Conservation (phyloP, 1,140 invertebrate species). For the Idris sp. region DNA sequence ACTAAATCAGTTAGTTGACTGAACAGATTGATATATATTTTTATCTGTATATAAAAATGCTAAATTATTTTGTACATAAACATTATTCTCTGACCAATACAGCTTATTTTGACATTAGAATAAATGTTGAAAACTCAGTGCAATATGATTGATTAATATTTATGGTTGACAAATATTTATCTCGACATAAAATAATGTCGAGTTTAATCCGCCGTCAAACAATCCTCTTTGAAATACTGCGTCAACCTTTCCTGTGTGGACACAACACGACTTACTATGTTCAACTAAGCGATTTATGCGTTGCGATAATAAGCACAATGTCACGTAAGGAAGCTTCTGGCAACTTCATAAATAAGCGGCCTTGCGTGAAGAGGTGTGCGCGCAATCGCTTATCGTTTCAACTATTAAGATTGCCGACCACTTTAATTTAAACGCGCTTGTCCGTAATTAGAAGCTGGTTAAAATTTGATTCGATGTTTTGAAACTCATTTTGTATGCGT, state of each 20-base stretch:
- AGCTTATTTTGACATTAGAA: no score
- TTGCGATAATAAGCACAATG: conserved; percentile 53
- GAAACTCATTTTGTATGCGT: conserved; percentile 47
- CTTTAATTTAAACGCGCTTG: conserved; percentile 43
- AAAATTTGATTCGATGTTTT: conserved; percentile 46
- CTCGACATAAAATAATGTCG: conserved; percentile 16
- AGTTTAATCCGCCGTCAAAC: conserved; percentile 30
- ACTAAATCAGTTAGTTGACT: no score
- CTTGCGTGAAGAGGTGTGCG: conserved; percentile 44
- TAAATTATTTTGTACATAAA: no score
- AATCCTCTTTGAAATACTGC: conserved; percentile 21
- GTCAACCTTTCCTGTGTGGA: conserved; percentile 23
- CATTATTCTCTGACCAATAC: no score
- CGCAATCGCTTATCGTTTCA: conserved; percentile 38
- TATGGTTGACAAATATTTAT: conserved; percentile 28
- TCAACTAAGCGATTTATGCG: conserved; percentile 41
- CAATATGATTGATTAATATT: conserved; percentile 15
- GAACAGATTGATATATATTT: no score
- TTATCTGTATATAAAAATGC: no score
- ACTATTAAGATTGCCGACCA: conserved; percentile 30
- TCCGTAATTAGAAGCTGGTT: conserved; percentile 35
- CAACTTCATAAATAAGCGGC: conserved; percentile 46
- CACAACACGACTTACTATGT: conserved; percentile 23
- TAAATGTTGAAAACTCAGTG: no score
- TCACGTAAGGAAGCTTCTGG: conserved; percentile 55